Base-by-base conservation (phyloP, 2,797 vertebrate genomes). In the Oreortyx pictus region DNA sequence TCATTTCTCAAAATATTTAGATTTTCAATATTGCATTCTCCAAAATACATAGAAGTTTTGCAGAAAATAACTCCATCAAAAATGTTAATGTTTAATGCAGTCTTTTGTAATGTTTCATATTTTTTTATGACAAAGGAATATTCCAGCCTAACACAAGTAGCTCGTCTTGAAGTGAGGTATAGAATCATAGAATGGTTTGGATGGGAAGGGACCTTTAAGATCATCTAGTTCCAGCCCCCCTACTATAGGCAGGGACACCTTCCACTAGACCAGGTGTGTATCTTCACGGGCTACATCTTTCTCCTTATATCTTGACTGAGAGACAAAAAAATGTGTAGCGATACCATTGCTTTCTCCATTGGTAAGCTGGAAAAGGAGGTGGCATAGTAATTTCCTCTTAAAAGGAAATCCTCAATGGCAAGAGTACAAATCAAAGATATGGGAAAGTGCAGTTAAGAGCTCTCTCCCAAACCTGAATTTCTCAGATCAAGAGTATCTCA, bases 61-160 rank as follows among this genome's bases (percentile, higher is more conserved):
- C 44, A 72, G 52, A 86, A 95, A 96, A 76, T 25, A 82, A 57
- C 78, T 15, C 88, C 88, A 56, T 74, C 67, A 82, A 82, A 91
- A 84, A 44, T 62, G n/a, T 49, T 78, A 89, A 50, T 75, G 29
- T 72, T 86, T 83, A 81, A 54, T 83, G 56, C 54, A 68, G 35
- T 27, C 44, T 83, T 94, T 75, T 75, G 35, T 81, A 14, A 41
- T 41, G 39, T 41, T 41, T 41, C 39, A 41, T 41, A 41, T 41
- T 14, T 41, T 14, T 41, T 41, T 41, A 41, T 41, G 39, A 13
- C 39, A 14, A 41, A 41, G 39, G 39, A 13, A 41, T 13, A 41
- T 41, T 41, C 39, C 13, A 41, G 13, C 13, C 39, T 41, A 41
- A 41, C 39, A 41, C 12, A 41, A 41, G 39, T 41, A 41, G 39